phyloP scores from a whole-genome alignment of 2,113 vertebrate genomes.

The Vireo altiloquus region DNA sequence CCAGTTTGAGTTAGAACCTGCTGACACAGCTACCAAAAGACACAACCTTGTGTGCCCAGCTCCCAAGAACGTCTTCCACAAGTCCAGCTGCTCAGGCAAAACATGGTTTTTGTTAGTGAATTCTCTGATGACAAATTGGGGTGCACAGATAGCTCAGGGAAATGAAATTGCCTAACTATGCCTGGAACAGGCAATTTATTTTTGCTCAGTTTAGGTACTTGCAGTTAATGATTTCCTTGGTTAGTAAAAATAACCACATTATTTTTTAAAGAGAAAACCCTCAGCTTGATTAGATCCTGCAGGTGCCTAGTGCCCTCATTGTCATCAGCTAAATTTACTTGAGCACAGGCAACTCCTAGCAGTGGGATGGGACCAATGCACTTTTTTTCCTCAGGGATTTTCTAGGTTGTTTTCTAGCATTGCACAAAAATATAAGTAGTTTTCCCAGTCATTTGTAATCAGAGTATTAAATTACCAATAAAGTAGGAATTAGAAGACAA shows the following conservation, averaged over 20 bases:
- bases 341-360: not conserved
- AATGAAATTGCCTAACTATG: not conserved
- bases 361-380: not conserved
- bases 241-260: not conserved
- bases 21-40: not conserved
- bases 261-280: not conserved
- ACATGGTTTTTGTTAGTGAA: not conserved
- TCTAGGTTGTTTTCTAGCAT: not conserved
- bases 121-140: not conserved
- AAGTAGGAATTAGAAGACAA: not conserved
- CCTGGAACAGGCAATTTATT: not conserved
- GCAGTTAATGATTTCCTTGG: not conserved
- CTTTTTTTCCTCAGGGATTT: not conserved
- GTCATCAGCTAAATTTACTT: not conserved
- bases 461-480: not conserved
- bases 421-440: not conserved
- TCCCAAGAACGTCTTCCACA: not conserved
- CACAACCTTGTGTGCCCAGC: rapidly evolving
- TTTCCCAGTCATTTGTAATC: not conserved
- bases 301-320: not conserved
- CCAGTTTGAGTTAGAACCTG: not conserved
- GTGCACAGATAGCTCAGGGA: not conserved
- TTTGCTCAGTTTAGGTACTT: not conserved
- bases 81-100: not conserved
- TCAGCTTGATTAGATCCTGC: not conserved